These are phyloP conservation scores for Crax fasciolata DNA, from an alignment of 2,797 vertebrate species.

Conservation along the genomic window DNA sequence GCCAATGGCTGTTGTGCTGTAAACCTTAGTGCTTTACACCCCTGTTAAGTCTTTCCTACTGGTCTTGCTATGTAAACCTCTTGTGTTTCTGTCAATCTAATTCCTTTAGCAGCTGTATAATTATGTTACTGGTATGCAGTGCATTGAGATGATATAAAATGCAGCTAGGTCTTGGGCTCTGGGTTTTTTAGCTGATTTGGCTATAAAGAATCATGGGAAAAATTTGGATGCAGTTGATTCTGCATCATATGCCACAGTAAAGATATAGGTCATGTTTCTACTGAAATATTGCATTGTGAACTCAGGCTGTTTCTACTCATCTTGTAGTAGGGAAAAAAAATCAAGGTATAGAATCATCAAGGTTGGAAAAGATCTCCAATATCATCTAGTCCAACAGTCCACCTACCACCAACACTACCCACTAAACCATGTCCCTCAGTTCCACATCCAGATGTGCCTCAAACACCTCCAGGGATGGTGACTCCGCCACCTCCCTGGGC, in stretches of 20 bases:
- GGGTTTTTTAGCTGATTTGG: conserved; percentile 9
- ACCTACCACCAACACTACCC: no score
- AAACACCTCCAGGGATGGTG: no score
- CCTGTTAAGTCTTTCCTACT: background rate
- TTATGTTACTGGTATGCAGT: background rate
- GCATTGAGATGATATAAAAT: background rate
- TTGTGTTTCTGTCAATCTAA: background rate
- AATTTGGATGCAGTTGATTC: background rate
- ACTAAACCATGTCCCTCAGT: no score
- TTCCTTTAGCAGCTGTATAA: background rate
- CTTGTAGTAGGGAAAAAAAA: background rate
- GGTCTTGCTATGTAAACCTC: background rate
- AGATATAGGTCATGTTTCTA: background rate
- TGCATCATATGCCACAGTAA: background rate
- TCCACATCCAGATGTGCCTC: no score
- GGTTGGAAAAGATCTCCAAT: no score
- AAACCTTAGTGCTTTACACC: background rate
- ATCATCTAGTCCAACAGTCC: no score
- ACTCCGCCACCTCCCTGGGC: no score
- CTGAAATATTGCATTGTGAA: background rate
- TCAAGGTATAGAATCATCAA: background rate
- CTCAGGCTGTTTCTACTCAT: background rate
- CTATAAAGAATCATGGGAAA: background rate
- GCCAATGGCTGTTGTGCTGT: background rate
- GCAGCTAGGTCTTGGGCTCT: background rate